Conservation (phyloP, 2,113 vertebrate genomes). For the Petroica traversi region DNA sequence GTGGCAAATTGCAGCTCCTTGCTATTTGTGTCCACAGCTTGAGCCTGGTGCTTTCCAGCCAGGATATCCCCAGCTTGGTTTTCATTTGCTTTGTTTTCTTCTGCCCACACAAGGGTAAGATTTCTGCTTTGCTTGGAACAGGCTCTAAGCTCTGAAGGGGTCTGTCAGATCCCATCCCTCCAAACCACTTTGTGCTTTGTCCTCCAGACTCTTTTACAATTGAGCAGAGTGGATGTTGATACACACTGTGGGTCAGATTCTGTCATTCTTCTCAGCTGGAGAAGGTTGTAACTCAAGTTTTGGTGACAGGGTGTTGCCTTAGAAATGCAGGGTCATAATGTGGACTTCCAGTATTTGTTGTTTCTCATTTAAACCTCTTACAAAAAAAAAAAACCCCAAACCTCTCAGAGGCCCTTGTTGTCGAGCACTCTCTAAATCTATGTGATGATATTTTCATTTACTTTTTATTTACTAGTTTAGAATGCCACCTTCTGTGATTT, state of each 20-base stretch:
- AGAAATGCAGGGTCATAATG: neutral
- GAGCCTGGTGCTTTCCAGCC: neutral
- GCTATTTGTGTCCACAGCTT: neutral
- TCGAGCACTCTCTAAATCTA: conserved; percentile 14
- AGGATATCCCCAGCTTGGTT: neutral
- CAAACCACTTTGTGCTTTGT: neutral
- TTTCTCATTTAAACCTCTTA: neutral
- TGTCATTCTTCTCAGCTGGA: neutral
- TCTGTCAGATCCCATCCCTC: neutral
- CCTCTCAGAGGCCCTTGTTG: neutral
- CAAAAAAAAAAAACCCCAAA: neutral
- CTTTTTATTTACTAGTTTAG: conserved; percentile 49
- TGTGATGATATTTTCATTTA: conserved; percentile 34
- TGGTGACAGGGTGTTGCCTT: neutral
- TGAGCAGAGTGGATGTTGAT: neutral
- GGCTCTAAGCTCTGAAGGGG: neutral
- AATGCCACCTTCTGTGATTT: conserved; percentile 12
- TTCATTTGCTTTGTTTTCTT: neutral
- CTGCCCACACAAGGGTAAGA: neutral
- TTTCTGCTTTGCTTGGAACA: neutral
- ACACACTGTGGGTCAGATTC: neutral
- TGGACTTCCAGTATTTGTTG: neutral
- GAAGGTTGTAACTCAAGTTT: neutral
- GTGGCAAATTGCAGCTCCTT: neutral
- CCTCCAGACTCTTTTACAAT: neutral